A percentile compares a stretch with the other conserved stretches of the same genome.
These are phyloP conservation scores for Drosophila mojavensis DNA, from an alignment of 1,140 invertebrate species.

Conservation along the genomic window DNA sequence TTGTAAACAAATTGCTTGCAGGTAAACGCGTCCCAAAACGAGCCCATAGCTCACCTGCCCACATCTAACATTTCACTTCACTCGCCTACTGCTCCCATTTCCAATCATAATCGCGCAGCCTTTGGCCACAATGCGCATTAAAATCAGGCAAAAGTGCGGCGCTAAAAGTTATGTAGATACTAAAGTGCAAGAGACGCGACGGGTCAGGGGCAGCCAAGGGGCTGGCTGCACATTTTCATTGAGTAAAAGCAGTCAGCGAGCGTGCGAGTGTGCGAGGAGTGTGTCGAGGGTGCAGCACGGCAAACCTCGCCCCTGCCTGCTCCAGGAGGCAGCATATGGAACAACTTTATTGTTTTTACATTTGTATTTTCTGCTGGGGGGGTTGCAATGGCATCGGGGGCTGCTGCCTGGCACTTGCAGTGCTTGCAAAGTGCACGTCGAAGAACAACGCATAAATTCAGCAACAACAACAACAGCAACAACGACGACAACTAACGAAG, in stretches of 20 bases:
- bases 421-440: slow-evolving; percentile 58
- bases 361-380: slow-evolving; percentile 62
- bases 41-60: too few species aligned
- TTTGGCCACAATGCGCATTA: slow-evolving; percentile 43
- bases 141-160: slow-evolving; percentile 39
- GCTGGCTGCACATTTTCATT: slow-evolving; percentile 63
- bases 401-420: slow-evolving; percentile 34
- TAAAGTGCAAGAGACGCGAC: slow-evolving; percentile 47
- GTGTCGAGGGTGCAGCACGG: slow-evolving; percentile 8
- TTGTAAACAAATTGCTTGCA: slow-evolving; percentile 59
- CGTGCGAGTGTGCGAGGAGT: too few species aligned
- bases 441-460: slow-evolving; percentile 69
- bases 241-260: slow-evolving; percentile 70
- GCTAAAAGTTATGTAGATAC: slow-evolving; percentile 66
- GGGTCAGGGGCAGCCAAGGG: background rate
- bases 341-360: slow-evolving; percentile 78
- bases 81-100: slow-evolving; percentile 5
- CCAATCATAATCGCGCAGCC: slow-evolving; percentile 27
- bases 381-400: slow-evolving; percentile 1
- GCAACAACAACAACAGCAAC: slow-evolving; percentile 26
- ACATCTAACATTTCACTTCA: background rate
- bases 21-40: background rate
- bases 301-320: slow-evolving; percentile 5
- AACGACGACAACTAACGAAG: slow-evolving; percentile 36
- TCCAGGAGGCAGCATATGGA: slow-evolving; percentile 55